Evolutionary conservation across 2,113 vertebrate genomes (phyloP), one percentile per base, ranked within the genome.

Genomic region (Mesoclemmys tuberculata): DNA sequence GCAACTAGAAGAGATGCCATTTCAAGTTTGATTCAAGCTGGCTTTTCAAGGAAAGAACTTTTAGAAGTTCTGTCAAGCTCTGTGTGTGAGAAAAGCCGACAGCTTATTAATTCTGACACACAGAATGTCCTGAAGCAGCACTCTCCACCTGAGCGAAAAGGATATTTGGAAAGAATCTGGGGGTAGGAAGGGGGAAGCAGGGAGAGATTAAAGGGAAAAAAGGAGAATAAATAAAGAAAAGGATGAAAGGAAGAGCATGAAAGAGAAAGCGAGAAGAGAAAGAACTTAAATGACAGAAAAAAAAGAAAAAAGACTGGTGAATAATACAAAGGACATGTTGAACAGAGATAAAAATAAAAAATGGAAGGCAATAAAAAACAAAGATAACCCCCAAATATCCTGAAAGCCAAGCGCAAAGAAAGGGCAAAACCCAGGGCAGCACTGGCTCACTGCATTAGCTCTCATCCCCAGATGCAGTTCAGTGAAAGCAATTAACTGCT

Each of bases 401-500:
- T 46, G 74, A 41, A 46, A 46, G 13, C 74, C 26, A 35, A 38
- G 48, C 22, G 14, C 29, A 88, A 84, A 77, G 21, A 38, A 75
- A 75, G 74, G 26, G 13, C 41, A 77, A 46, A 77, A 46, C 22
- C 26, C 41, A 46, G 86, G 58, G 81, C 74, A 71, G 44, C 29
- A 6, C 18, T 64, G 44, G 41, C 71, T 54, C 38, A 5, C 8
- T 38, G 71, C 74, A 88, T 84, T 84, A 79, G 80, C 79, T 96
- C 97, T 92, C 91, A 83, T 85, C 75, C 87, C 78, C 85, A 94
- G 96, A 97, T 97, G 96, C 95, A 96, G 89, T 94, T 97, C 96
- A 97, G 91, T 95, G 96, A 96, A 95, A 94, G 94, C 93, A 91
- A 97, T 98, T 97, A 98, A 94, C 48, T 10, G 75, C 78, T 10